Evolutionary conservation across 2,888 invertebrate genomes (phyloP).

Genomic region (Mythimna ferrago): DNA sequence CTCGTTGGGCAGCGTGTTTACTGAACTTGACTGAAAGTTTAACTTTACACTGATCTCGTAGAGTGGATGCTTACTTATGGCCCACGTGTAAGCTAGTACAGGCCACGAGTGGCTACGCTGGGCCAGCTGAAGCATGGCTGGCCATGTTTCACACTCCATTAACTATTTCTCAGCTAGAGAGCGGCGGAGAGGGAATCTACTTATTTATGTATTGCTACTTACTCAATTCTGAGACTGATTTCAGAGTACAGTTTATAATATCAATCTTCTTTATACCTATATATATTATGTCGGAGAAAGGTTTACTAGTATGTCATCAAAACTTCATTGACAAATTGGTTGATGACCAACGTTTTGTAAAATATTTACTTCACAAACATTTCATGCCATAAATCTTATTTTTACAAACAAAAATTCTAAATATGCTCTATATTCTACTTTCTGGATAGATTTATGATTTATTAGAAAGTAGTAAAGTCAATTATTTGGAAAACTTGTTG

Average conservation of each 20-base stretch:
- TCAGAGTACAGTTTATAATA: background rate
- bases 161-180: conserved; percentile 33
- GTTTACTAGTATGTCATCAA: no score
- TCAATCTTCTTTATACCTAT: no score
- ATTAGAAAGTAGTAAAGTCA: no score
- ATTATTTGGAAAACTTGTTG: no score
- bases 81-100: background rate
- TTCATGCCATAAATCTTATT: no score
- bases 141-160: conserved; percentile 44
- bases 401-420: no score
- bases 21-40: conserved; percentile 4
- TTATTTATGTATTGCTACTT: conserved; percentile 23
- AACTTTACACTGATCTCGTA: conserved; percentile 5
- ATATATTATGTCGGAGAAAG: no score
- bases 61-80: conserved; percentile 15
- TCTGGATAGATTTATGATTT: no score
- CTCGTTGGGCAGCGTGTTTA: conserved; percentile 7
- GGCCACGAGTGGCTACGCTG: background rate
- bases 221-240: conserved; percentile 13
- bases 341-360: no score
- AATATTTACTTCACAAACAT: no score
- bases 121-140: conserved; percentile 9
- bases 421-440: no score
- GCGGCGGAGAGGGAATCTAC: conserved; percentile 5
- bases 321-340: no score